A percentile compares a stretch with the other conserved stretches of the same genome.
phyloP scores from a whole-genome alignment of 2,888 invertebrate genomes.

The Homarus gammarus region DNA sequence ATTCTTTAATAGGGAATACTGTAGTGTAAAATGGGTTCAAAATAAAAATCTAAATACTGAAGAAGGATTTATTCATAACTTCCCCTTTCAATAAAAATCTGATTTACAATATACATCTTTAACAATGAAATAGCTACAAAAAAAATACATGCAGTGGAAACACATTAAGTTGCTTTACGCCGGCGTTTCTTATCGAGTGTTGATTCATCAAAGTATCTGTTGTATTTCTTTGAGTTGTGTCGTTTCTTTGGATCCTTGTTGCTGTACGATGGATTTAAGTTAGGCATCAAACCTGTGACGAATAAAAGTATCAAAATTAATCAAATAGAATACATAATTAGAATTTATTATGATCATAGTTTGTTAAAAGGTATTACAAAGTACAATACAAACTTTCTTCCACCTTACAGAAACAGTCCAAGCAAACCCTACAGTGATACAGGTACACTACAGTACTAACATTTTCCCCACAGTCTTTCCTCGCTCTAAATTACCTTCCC shows the following conservation, averaged over 20 bases:
- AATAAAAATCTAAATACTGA: background rate
- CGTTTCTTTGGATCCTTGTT: slow-evolving; percentile 86
- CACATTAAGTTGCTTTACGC: background rate
- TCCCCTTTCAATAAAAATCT: background rate
- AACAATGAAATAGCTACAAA: background rate
- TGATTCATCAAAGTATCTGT: slow-evolving; percentile 89
- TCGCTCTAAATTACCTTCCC: too few species aligned
- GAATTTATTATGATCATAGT: too few species aligned
- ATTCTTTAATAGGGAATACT: too few species aligned
- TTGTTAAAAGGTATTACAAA: too few species aligned
- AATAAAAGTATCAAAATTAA: background rate
- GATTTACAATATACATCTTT: background rate
- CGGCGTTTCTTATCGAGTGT: slow-evolving; percentile 61
- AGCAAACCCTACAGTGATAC: too few species aligned
- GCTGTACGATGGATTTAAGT: slow-evolving; percentile 84
- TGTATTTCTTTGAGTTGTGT: slow-evolving; percentile 86
- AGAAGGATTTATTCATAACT: background rate
- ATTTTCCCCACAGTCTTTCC: too few species aligned
- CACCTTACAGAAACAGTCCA: too few species aligned
- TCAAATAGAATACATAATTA: background rate
- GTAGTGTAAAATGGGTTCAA: too few species aligned
- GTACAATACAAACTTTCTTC: too few species aligned
- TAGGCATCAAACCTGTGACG: slow-evolving; percentile 86
- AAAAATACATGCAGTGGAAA: background rate
- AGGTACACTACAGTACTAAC: too few species aligned